Base-by-base conservation (phyloP, 2,888 invertebrate species). In the Lordiphosa fenestrarum region DNA sequence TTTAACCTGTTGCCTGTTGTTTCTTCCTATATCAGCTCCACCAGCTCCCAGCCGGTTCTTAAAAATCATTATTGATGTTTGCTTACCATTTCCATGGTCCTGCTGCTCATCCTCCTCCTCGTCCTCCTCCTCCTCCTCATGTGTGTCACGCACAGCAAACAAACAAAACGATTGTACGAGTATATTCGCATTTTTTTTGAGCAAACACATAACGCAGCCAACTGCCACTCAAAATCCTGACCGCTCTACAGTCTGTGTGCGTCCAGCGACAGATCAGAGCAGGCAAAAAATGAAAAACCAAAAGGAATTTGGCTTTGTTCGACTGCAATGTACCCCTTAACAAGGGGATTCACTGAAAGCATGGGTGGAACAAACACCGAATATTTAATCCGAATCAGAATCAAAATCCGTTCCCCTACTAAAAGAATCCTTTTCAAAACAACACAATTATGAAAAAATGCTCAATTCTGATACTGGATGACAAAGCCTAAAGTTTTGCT, bases 181-280 rank as follows among this genome's bases (percentile, higher is more conserved):
- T 30, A 30, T 30, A 15, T 42, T 13, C 25, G 30, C 42, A 42
- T 2, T 1, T 12, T 42, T 42, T 42, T 42, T 42, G 69, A 60
- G 57, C 83, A 75, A 76, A 78, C 72, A 75, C 46, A 75, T 69
- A 78, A 69, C 75, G 72, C 64, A 53, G 80, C 80, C 38, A 39
- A 19, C 66, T 66, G 65, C 53, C 66, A 66, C 46, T 77, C 82
- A 73, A 59, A 65, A 54, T 64, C 42, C 53, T 52, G 59, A 59
- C 54, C 49, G 68, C 44, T 35, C 23, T 36, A n/a, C 36, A 69
- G 69, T 7, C 25, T 69, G 53, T 73, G 44, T 62, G 52, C 15
- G 73, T 65, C 40, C 61, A 63, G 35, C 25, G 64, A 63, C 54
- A 63, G 54, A 12, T 44, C 13, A 25, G 41, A 51, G 36, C 41